Evolutionary conservation across 2,113 vertebrate genomes (phyloP).

Genomic region (Oryzias celebensis): DNA sequence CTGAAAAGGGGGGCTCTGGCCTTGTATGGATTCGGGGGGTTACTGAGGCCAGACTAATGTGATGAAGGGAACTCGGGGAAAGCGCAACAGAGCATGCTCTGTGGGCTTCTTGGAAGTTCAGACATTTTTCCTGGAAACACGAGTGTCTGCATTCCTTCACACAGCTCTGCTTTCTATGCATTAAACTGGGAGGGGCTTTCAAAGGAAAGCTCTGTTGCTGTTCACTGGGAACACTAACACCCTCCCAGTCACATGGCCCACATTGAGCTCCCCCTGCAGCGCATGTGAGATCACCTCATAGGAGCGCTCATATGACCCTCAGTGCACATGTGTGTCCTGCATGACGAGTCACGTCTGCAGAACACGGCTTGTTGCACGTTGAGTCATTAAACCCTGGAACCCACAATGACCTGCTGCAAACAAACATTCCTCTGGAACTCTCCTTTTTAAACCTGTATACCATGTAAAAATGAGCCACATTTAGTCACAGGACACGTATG

Average conservation of each 20-base stretch:
- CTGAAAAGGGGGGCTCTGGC: too few species aligned
- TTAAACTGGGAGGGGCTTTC: conserved; percentile 6
- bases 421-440: background rate
- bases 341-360: conserved; percentile 1
- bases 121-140: conserved; percentile 56
- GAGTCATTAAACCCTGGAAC: background rate
- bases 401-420: background rate
- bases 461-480: too few species aligned
- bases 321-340: conserved; percentile 4
- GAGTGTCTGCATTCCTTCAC: conserved; percentile 26
- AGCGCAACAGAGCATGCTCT: conserved; percentile 9
- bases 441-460: conserved; percentile 5
- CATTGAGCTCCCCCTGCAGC: conserved; percentile 1
- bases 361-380: background rate
- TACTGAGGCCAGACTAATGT: background rate
- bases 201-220: conserved; percentile 9
- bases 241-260: background rate
- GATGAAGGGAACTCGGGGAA: background rate
- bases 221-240: conserved; percentile 5
- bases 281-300: conserved; percentile 3
- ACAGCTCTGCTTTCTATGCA: conserved; percentile 40
- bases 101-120: conserved; percentile 27
- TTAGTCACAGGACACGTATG: too few species aligned
- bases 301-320: conserved; percentile 3
- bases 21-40: too few species aligned